A percentile compares a stretch with the other conserved stretches of the same genome.
Conservation (phyloP, 64 coral and sea anemone genomes). For the Dendronephthya gigantea region DNA sequence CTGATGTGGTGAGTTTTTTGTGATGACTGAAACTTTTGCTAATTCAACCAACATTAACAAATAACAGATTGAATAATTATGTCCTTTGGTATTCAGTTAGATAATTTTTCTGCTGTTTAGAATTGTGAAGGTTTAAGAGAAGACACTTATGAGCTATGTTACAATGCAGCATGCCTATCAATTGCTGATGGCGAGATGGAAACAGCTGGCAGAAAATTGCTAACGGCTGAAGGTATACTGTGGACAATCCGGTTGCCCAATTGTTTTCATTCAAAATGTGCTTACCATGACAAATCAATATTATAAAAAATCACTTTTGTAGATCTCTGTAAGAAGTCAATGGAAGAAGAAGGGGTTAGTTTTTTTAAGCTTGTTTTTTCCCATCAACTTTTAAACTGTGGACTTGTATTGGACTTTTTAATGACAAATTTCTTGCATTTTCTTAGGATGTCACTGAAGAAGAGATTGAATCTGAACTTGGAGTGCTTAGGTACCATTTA, state of each 20-base stretch:
- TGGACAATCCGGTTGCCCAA: too few species aligned
- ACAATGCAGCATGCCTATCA: slow-evolving; percentile 77
- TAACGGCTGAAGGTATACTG: slow-evolving; percentile 82
- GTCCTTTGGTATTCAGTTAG: too few species aligned
- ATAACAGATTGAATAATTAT: too few species aligned
- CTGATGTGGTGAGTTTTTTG: slow-evolving; percentile 43
- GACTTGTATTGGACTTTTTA: not conserved
- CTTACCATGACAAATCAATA: too few species aligned
- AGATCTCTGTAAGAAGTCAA: slow-evolving; percentile 78
- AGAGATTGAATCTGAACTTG: slow-evolving; percentile 89
- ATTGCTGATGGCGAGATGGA: slow-evolving; percentile 65
- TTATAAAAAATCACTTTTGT: not conserved
- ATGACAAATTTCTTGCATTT: not conserved
- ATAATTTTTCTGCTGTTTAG: slow-evolving; percentile 7
- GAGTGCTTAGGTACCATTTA: slow-evolving; percentile 51
- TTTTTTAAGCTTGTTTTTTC: not conserved
- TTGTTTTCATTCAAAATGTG: too few species aligned
- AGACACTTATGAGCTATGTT: slow-evolving; percentile 89
- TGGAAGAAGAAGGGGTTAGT: slow-evolving; percentile 94
- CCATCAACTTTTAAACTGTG: too few species aligned
- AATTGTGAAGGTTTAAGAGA: slow-evolving; percentile 58
- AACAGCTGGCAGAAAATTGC: slow-evolving; percentile 55
- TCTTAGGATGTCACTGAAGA: slow-evolving; percentile 76
- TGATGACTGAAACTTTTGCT: too few species aligned
- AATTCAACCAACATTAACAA: too few species aligned